Base-by-base conservation (phyloP, 2,888 invertebrate species). In the Eudasyphora cyanicolor region DNA sequence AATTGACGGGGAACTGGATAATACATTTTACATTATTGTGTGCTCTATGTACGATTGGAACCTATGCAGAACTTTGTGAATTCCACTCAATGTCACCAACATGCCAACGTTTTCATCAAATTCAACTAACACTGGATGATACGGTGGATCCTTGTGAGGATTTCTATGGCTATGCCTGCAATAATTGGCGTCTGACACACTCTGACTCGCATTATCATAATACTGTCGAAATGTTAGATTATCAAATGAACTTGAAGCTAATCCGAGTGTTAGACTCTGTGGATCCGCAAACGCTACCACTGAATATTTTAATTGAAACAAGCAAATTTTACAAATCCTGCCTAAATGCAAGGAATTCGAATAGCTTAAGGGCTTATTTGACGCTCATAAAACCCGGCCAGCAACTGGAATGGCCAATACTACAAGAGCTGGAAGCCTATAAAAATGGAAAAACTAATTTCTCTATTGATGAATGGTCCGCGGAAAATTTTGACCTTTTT, bases 151-250 rank as follows among this genome's bases (percentile, higher is more conserved):
- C 89, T 0, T 91, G 91, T 79, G 85, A 87, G 0, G 86, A 91
- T 76, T 91, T 87, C 69, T 88, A 87, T 27, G 35, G 85, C 10
- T 87, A 89, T 78, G 91, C 91, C 1, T 91, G 91, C 73, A 90
- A 90, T 24, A 88, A 86, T 35, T 91, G 90, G 88, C 71, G 70
- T 0, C 17, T 88, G 0, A 86, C 81, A 0, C 86, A 88, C 0
- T 76, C 87, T 0, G 8, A 5, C 0, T 82, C 90, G 21, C 90
- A 91, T 74, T 79, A 86, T n/a, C 84, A 87, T 10, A 86, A 89
- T 0, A 89, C 90, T 24, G 71, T 82, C 87, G 0, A 71, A 35
- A 2, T 42, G 89, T 0, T 86, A 88, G 76, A 84, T 83, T 0
- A 8, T n/a, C 3, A 10, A 17, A 5, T 57, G 32, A 27, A 54